phyloP scores from a whole-genome alignment of 1,140 invertebrate species.

The Papilio machaon region DNA sequence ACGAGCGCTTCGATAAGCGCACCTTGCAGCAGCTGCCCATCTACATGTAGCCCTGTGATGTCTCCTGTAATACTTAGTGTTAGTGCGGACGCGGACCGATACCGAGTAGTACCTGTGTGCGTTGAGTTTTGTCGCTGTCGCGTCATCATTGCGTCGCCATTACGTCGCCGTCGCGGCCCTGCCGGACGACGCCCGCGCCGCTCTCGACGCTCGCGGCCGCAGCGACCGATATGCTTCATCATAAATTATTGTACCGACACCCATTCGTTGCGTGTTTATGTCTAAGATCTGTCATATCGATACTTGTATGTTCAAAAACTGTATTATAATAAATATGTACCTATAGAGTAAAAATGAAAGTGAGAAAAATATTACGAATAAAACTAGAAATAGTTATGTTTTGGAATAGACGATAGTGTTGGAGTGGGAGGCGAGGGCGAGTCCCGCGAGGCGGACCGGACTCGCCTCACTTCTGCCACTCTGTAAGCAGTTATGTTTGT shows the following conservation, averaged over 20 bases:
- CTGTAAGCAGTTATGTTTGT: conserved; percentile 81
- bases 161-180: conserved; percentile 66
- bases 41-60: conserved; percentile 80
- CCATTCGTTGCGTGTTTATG: conserved; percentile 78
- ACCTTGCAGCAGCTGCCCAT: conserved; percentile 78
- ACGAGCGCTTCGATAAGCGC: conserved; percentile 78
- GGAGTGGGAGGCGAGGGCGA: conserved; percentile 64
- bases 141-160: conserved; percentile 21
- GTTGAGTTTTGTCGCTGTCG: conserved; percentile 70
- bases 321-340: conserved; percentile 81
- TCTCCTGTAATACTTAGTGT: conserved; percentile 74
- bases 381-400: conserved; percentile 80
- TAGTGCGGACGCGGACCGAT: conserved; percentile 65
- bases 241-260: conserved; percentile 78
- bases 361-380: conserved; percentile 81
- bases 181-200: conserved; percentile 59
- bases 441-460: conserved; percentile 70
- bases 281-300: conserved; percentile 80
- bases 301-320: conserved; percentile 82
- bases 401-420: conserved; percentile 67
- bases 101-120: conserved; percentile 76
- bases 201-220: conserved; percentile 71
- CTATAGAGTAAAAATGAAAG: conserved; percentile 81
- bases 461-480: conserved; percentile 76
- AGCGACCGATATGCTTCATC: conserved; percentile 73